Base-by-base conservation (phyloP, 1,140 invertebrate genomes). In the Tetragnatha versicolor region DNA sequence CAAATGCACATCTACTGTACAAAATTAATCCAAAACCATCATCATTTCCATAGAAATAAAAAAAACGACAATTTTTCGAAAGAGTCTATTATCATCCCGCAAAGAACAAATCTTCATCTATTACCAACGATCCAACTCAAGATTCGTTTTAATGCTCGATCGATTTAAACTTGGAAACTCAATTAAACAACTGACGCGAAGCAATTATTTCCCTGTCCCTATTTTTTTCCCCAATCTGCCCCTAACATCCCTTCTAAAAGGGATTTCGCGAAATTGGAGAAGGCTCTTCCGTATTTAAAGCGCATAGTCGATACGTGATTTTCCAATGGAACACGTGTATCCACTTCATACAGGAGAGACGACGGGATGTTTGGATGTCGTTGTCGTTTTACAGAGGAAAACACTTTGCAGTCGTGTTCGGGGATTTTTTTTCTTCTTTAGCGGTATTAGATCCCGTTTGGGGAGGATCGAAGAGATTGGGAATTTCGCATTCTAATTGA, bases 101-200 rank as follows among this genome's bases (percentile, higher is more conserved):
- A n/a, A n/a, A n/a, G n/a, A n/a, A n/a, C n/a, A n/a, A n/a, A n/a
- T n/a, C n/a, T n/a, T n/a, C n/a, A n/a, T n/a, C n/a, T n/a, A n/a
- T n/a, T n/a, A n/a, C n/a, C n/a, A n/a, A n/a, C n/a, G n/a, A n/a
- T n/a, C n/a, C n/a, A n/a, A n/a, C n/a, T n/a, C 22, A 66, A 27
- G 60, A 49, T 20, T 60, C 53, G 31, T 37, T 75, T 63, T 61
- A 75, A 75, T 63, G 72, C 55, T 22, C 39, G 39, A 63, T 75
- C 42, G 72, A 63, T 49, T 61, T 63, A 63, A 75, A 75, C 55
- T 47, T 75, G 39, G 31, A 63, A 75, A 75, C 72, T 75, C 72
- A 75, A 75, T 75, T 75, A 75, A 47, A 45, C 37, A 27, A 58
- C 29, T 75, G 58, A 51, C n/a, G 55, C 55, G 72, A 20, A 14